Evolutionary conservation across 2,113 vertebrate species (phyloP).

Genomic region (Cynopterus brachyotis): DNA sequence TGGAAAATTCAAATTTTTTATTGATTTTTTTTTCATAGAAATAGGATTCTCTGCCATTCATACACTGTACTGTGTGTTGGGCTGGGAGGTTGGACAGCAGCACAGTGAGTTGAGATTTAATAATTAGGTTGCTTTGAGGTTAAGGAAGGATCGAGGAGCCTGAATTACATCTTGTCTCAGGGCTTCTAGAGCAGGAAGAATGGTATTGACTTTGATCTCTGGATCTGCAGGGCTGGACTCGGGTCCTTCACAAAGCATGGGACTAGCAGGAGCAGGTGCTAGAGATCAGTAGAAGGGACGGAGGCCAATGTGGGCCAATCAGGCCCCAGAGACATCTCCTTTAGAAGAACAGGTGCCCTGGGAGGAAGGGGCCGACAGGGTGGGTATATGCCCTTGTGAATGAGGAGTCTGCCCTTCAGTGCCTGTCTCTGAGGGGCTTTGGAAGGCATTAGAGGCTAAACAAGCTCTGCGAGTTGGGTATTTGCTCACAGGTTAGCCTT

Average conservation of each 20-base stretch:
- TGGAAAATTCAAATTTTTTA: slow-evolving; percentile 27
- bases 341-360: neutral
- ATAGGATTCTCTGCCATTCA: neutral
- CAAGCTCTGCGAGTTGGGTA: neutral
- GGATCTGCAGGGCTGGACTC: neutral
- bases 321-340: slow-evolving; percentile 42
- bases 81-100: no score
- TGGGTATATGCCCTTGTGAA: neutral
- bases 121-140: neutral
- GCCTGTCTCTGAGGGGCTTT: slow-evolving; percentile 18
- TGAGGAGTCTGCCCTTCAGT: neutral
- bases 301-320: rapidly evolving
- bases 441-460: slow-evolving; percentile 69
- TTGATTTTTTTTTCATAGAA: neutral
- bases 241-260: neutral
- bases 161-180: neutral
- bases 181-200: neutral
- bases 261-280: neutral
- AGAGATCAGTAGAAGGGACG: neutral
- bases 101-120: neutral
- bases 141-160: neutral
- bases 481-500: slow-evolving; percentile 64
- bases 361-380: neutral
- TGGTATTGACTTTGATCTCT: neutral
- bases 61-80: neutral